Evolutionary conservation across 23 tunicate genomes (phyloP), one percentile per base, ranked within the genome.

Genomic region (Halocynthia roretzi): DNA sequence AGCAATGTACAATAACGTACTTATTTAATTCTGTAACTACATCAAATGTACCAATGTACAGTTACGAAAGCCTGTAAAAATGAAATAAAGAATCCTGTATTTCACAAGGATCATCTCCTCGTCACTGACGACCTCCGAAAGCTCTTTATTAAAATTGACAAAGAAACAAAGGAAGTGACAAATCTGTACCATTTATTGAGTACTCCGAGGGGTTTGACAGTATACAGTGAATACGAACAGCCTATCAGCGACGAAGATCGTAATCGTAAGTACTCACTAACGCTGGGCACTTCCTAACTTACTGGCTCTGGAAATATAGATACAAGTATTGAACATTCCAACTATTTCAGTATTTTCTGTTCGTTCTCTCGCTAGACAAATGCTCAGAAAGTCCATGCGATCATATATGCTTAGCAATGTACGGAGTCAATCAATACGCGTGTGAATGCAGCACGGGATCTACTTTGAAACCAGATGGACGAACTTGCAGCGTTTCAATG

Each of bases 401-500:
- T 21, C 83, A 87, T 67, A 70, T 87, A 11, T 87, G 93, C 67
- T 17, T 87, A 8, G 62, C 93, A 12, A 56, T 0, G n/a, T 68
- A 67, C 22, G n/a, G 50, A 64, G 9, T 50, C 8, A 23, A 18
- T 19, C 72, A 63, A 31, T 74, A 74, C 63, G n/a, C 20, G 52
- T 87, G 93, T 61, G 83, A 85, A 58, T 87, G 93, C 70, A 51
- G 62, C 20, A 54, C 72, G 8, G 93, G 93, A 0, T 77, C 17
- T 60, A 50, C 11, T 7, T 82, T 87, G n/a, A 31, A 54, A 49
- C n/a, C 67, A 6, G 93, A 87, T 54, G 76, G 75, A 6, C 62
- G 61, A 48, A 15, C 86, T 67, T 87, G 93, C 51, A n/a, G 50
- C 14, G 51, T 52, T 55, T 31, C 22, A 12, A 61, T 81, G 60